A percentile compares a stretch with the other conserved stretches of the same genome.
Conservation (phyloP, 2,888 invertebrate genomes). For the Tiliacea aurago region DNA sequence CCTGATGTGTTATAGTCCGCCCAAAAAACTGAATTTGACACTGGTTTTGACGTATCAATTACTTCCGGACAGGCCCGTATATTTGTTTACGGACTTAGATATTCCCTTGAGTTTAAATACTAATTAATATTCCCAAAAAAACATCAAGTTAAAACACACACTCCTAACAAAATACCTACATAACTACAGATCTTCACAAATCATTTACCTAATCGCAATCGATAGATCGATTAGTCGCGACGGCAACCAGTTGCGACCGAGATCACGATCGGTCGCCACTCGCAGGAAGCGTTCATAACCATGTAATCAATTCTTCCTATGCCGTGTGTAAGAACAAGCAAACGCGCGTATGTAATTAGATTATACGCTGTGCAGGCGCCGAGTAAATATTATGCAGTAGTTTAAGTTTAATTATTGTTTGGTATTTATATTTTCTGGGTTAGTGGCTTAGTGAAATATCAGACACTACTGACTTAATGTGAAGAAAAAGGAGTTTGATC, state of each 20-base stretch:
- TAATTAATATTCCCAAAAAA: background rate
- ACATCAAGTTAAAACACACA: background rate
- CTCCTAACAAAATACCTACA: background rate
- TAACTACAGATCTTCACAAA: constrained; percentile 8
- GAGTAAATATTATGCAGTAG: constrained; percentile 39
- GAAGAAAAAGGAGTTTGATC: background rate
- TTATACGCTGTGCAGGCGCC: constrained; percentile 60
- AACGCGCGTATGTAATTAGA: constrained; percentile 67
- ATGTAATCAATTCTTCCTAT: constrained; percentile 65
- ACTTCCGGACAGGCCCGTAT: too few species aligned
- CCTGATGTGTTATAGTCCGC: too few species aligned
- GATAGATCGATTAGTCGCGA: constrained; percentile 47
- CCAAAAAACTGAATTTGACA: too few species aligned
- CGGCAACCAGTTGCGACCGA: constrained; percentile 45
- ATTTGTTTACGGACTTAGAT: too few species aligned
- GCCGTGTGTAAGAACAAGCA: constrained; percentile 50
- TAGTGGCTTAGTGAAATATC: background rate
- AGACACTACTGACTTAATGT: background rate
- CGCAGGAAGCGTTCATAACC: constrained; percentile 55
- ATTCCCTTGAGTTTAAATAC: too few species aligned
- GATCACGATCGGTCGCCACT: constrained; percentile 47
- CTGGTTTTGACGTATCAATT: too few species aligned
- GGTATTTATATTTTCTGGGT: background rate
- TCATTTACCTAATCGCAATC: constrained; percentile 27
- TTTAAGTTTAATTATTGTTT: constrained; percentile 18